These are phyloP conservation scores for Carcharodon carcharias DNA, from an alignment of 2,797 vertebrate genomes.

Conservation along the genomic window DNA sequence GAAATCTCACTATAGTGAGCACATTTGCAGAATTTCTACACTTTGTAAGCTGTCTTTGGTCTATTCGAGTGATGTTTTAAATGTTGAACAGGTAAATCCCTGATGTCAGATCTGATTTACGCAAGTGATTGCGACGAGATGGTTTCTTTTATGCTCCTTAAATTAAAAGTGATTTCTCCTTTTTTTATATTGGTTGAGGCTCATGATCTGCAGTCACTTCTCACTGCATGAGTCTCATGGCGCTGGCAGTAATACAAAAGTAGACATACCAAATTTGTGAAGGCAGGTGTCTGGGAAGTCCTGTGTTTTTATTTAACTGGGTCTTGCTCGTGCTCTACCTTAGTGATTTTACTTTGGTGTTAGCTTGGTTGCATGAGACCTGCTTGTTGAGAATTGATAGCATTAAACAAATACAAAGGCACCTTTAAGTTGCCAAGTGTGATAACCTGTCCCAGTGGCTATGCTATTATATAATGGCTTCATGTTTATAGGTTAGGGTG, in stretches of 20 bases:
- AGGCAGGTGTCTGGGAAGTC: not conserved
- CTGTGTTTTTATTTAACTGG: not conserved
- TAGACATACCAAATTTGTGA: too few relatives aligned
- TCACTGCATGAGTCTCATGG: not conserved
- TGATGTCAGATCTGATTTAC: not conserved
- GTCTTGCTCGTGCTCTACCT: not conserved
- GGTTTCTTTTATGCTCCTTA: not conserved
- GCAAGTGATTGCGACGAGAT: not conserved
- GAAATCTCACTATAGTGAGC: not conserved
- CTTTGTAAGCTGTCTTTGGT: not conserved
- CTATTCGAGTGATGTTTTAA: not conserved
- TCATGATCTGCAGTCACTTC: not conserved
- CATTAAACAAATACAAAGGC: not conserved
- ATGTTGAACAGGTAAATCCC: not conserved
- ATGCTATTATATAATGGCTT: not conserved
- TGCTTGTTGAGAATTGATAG: not conserved
- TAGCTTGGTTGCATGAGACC: not conserved
- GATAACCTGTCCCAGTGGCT: not conserved
- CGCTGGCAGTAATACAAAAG: not conserved
- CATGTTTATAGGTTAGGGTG: not conserved
- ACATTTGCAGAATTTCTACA: not conserved
- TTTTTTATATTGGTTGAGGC: not conserved
- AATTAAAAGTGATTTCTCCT: not conserved
- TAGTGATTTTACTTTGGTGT: not conserved
- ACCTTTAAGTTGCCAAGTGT: not conserved